Evolutionary conservation across 2,113 vertebrate genomes (phyloP).

Genomic region (Ceuthmochares aereus): DNA sequence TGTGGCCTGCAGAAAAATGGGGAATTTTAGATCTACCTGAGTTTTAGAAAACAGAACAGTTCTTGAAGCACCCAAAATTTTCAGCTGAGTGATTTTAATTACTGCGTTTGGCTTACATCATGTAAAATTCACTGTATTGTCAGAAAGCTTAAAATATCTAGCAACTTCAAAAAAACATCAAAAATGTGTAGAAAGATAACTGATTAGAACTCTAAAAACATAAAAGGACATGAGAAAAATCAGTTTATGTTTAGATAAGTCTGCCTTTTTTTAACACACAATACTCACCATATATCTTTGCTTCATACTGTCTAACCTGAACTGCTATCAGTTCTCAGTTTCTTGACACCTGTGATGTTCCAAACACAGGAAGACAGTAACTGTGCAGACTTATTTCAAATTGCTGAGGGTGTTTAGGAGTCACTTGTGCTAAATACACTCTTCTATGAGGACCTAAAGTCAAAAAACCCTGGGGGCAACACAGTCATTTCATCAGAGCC

Average conservation of each 20-base stretch:
- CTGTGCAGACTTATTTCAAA: not conserved
- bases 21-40: not conserved
- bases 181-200: not conserved
- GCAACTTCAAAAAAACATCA: not conserved
- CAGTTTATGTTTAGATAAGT: not conserved
- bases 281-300: not conserved
- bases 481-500: not conserved
- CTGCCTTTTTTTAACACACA: not conserved
- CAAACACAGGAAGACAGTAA: not conserved
- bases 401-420: not conserved
- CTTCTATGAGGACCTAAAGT: not conserved
- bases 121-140: not conserved
- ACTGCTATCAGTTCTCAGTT: not conserved
- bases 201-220: not conserved
- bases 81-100: not conserved
- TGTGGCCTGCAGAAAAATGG: not conserved
- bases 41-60: not conserved
- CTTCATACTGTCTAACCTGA: not conserved
- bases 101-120: accelerated
- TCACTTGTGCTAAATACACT: not conserved
- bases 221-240: not conserved
- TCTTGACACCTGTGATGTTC: not conserved
- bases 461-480: not conserved
- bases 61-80: not conserved
- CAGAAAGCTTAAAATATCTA: not conserved